Base-by-base conservation (phyloP, 1,140 invertebrate genomes). In the Hylyphantes graminicola region DNA sequence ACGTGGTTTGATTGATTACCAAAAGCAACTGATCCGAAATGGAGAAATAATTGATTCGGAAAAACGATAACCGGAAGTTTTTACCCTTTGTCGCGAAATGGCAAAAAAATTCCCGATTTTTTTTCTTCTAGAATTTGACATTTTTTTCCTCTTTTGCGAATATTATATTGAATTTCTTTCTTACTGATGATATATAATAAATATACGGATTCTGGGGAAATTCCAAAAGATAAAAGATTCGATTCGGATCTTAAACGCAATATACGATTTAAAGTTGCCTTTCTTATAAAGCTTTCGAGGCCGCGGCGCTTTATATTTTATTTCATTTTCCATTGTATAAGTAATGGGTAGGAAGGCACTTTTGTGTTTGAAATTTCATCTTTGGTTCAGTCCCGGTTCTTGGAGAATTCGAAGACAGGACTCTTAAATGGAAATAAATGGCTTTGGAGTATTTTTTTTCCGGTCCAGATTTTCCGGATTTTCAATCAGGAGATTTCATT, bases 371-470 rank as follows among this genome's bases (percentile, higher is more conserved):
- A 70, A 68, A 80, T 80, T 80, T 80, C 65, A 63, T 51, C 72
- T 80, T 17, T 70, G 19, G 17, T 4, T 13, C 13, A 74, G 51
- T 74, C 51, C 72, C 21, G 13, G 15, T 19, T 78, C 35, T 48
- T 21, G 61, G 64, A 59, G 65, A 53, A 80, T 70, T 80, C 61
- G 54, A 70, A 80, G 77, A 80, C 64, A 80, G 77, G 61, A 13
- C 70, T 80, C 77, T 80, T 80, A 57, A 80, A 80, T 80, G 77
- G 77, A 80, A 80, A 80, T 80, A 80, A 80, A 80, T 80, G 65
- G 77, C 51, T 80, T 80, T 15, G 13, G 51, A 65, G 54, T 51
- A 65, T 67, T 79, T 80, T 54, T n/a, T 65, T 54, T 63, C 35
- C 35, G 35, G 51, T 70, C 53, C 65, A 80, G 65, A 67, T 80